Percentiles rank a stretch among this genome's conserved stretches.
phyloP scores from a whole-genome alignment of 2,888 invertebrate species.

The Trisateles emortualis region DNA sequence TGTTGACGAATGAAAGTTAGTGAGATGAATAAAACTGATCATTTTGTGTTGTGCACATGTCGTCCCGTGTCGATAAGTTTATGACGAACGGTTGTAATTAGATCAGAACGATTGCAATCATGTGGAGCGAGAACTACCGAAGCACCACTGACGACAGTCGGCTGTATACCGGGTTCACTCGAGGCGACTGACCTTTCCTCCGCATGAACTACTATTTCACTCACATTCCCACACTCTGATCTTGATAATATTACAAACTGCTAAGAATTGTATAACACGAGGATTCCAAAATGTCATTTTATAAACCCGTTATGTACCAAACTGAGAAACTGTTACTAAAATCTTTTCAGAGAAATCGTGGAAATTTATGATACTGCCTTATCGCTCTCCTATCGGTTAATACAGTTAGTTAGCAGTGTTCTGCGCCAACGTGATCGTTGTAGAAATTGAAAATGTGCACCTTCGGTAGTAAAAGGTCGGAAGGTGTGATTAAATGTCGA shows the following conservation, averaged over 20 bases:
- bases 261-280: conserved; percentile 14
- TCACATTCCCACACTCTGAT: conserved; percentile 66
- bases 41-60: neutral
- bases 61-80: conserved; percentile 7
- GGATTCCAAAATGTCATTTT: conserved; percentile 5
- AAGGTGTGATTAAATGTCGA: neutral
- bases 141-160: conserved; percentile 31
- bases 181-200: conserved; percentile 67
- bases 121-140: conserved; percentile 27
- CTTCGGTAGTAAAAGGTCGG: neutral
- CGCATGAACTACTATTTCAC: conserved; percentile 66
- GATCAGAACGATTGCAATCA: conserved; percentile 52
- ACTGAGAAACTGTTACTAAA: conserved; percentile 6
- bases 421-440: neutral
- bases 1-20: neutral
- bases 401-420: neutral
- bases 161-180: conserved; percentile 50
- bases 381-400: conserved; percentile 3
- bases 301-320: neutral
- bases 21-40: neutral
- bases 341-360: conserved; percentile 1
- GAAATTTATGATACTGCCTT: conserved; percentile 2
- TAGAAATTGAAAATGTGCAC: neutral
- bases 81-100: conserved; percentile 55
- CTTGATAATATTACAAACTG: conserved; percentile 45